A percentile compares a stretch with the other conserved stretches of the same genome.
Conservation (phyloP, 1,140 invertebrate species). For the Musca domestica region DNA sequence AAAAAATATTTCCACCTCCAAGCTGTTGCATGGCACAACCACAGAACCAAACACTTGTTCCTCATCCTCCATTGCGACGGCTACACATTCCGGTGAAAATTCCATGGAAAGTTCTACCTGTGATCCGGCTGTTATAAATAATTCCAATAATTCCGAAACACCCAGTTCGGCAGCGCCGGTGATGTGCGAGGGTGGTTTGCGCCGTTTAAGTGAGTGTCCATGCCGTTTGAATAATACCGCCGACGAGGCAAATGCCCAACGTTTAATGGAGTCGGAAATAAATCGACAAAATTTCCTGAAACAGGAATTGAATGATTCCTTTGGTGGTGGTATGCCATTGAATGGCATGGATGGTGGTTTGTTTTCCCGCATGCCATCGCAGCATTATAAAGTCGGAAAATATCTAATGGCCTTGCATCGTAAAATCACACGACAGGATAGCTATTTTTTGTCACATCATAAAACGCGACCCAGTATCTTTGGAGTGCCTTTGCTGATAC, state of each 20-base stretch:
- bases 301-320: slow-evolving; percentile 2
- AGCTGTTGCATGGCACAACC: slow-evolving; percentile 35
- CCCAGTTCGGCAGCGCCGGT: slow-evolving; percentile 27
- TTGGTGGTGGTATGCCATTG: not conserved
- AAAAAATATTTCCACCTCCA: slow-evolving; percentile 44
- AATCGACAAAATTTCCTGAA: slow-evolving; percentile 18
- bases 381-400: slow-evolving; percentile 50
- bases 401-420: slow-evolving; percentile 76
- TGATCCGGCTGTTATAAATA: slow-evolving; percentile 32
- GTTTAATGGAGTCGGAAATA: slow-evolving; percentile 26
- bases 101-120: slow-evolving; percentile 48
- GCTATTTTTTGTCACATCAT: slow-evolving; percentile 80
- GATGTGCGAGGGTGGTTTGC: slow-evolving; percentile 29
- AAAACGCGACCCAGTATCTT: slow-evolving; percentile 77
- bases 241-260: slow-evolving; percentile 35
- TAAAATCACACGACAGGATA: slow-evolving; percentile 76
- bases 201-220: slow-evolving; percentile 32
- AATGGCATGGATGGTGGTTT: not conserved
- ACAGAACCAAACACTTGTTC: slow-evolving; percentile 29
- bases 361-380: slow-evolving; percentile 35
- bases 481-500: slow-evolving; percentile 76
- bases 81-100: slow-evolving; percentile 42
- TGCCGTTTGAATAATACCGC: slow-evolving; percentile 36
- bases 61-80: slow-evolving; percentile 37
- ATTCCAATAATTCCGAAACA: not conserved